Conservation (phyloP, 2,113 vertebrate genomes). For the Limanda limanda region DNA sequence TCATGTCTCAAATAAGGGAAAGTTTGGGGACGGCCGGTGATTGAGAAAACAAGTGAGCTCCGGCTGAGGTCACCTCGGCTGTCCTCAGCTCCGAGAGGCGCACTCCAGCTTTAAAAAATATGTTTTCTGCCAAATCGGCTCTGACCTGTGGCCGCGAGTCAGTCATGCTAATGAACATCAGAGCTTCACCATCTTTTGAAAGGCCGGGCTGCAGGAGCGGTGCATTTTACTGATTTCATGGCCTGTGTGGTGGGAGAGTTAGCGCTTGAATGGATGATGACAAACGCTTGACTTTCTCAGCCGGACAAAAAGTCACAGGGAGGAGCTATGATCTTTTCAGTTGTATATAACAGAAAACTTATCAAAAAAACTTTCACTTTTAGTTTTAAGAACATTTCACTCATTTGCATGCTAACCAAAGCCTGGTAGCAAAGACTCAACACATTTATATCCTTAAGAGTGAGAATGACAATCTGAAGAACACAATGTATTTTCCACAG, state of each 20-base stretch:
- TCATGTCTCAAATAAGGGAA: slow-evolving; percentile 59
- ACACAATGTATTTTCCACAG: too few species aligned
- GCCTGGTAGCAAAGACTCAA: too few species aligned
- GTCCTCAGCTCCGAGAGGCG: background rate
- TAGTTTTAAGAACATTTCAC: too few species aligned
- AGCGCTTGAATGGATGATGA: slow-evolving; percentile 9
- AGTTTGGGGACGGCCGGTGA: slow-evolving; percentile 35
- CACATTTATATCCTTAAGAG: too few species aligned
- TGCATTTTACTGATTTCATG: slow-evolving; percentile 3
- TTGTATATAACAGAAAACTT: background rate
- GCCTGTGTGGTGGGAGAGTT: background rate
- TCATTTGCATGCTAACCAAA: too few species aligned
- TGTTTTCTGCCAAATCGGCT: slow-evolving; percentile 19
- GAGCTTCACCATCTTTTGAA: background rate
- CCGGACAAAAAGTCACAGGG: too few species aligned
- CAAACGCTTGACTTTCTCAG: background rate
- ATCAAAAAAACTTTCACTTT: too few species aligned
- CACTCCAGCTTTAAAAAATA: slow-evolving; percentile 29
- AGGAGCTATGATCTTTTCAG: background rate
- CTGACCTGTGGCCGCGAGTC: slow-evolving; percentile 15
- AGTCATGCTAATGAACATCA: slow-evolving; percentile 32
- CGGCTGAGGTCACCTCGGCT: background rate
- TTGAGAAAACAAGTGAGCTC: slow-evolving; percentile 34
- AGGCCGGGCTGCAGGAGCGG: background rate
- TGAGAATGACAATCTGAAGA: too few species aligned